Evolutionary conservation across 2,888 invertebrate genomes (phyloP).

Genomic region (Rhamnusium bicolor): DNA sequence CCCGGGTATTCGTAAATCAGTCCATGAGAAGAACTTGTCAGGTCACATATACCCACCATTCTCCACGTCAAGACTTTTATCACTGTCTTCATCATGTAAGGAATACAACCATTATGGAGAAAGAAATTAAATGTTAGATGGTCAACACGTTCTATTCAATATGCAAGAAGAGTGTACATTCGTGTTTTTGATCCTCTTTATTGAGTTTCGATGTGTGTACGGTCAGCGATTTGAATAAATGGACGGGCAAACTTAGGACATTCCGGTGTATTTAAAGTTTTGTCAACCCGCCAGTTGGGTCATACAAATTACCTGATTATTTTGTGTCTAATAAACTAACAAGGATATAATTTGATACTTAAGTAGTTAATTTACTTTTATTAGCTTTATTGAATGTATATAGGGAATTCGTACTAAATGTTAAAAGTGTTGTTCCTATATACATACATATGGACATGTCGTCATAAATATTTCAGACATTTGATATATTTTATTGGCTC

Average conservation of each 20-base stretch:
- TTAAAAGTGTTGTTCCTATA: slow-evolving; percentile 12
- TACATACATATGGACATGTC: background rate
- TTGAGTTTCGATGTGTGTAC: slow-evolving; percentile 64
- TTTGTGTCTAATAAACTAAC: slow-evolving; percentile 28
- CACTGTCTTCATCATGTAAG: slow-evolving; percentile 31
- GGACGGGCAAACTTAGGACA: slow-evolving; percentile 62
- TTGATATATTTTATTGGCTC: background rate
- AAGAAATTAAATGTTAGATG: slow-evolving; percentile 6
- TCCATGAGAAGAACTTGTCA: slow-evolving; percentile 31
- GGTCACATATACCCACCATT: slow-evolving; percentile 1
- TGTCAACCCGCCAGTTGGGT: slow-evolving; percentile 52
- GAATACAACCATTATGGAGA: slow-evolving; percentile 3
- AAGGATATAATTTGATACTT: slow-evolving; percentile 11
- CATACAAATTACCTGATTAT: slow-evolving; percentile 66
- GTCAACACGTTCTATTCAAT: slow-evolving; percentile 50
- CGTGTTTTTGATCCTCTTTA: slow-evolving; percentile 60
- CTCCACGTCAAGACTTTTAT: slow-evolving; percentile 33
- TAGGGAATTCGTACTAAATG: slow-evolving; percentile 35
- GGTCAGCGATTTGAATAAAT: slow-evolving; percentile 61
- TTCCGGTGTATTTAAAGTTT: slow-evolving; percentile 63
- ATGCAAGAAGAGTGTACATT: slow-evolving; percentile 59
- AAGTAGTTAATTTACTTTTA: slow-evolving; percentile 20
- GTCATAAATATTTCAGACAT: background rate
- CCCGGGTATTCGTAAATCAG: slow-evolving; percentile 49
- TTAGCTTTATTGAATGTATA: slow-evolving; percentile 35